Conservation (phyloP, 2,797 vertebrate genomes). For the Eremophila alpestris region DNA sequence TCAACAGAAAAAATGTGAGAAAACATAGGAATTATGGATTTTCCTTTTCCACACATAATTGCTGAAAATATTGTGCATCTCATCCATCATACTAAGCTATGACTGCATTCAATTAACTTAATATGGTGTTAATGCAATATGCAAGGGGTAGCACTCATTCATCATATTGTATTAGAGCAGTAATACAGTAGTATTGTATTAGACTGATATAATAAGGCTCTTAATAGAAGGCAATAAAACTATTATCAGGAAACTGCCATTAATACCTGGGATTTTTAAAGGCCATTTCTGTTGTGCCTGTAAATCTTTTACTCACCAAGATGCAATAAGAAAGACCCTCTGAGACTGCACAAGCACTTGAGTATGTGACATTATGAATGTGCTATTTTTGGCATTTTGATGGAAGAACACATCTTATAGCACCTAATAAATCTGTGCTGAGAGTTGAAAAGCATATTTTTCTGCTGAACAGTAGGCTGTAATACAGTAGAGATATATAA, state of each 20-base stretch:
- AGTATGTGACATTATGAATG: constrained; percentile 17
- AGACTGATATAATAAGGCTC: constrained; percentile 62
- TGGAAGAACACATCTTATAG: not conserved
- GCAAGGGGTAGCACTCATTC: constrained; percentile 51
- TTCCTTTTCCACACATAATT: constrained; percentile 35
- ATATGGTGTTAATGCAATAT: constrained; percentile 65
- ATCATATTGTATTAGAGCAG: constrained; percentile 65
- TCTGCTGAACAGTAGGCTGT: not conserved
- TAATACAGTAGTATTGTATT: constrained; percentile 49
- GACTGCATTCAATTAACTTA: constrained; percentile 49
- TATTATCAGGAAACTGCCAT: constrained; percentile 44
- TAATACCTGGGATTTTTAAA: constrained; percentile 58
- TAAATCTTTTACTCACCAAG: constrained; percentile 37
- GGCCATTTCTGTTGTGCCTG: constrained; percentile 18
- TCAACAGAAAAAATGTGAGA: not conserved
- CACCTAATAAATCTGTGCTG: constrained; percentile 28
- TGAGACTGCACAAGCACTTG: constrained; percentile 10
- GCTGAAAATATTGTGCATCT: constrained; percentile 19
- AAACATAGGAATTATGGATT: not conserved
- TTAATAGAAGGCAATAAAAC: constrained; percentile 47
- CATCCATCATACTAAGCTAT: constrained; percentile 65
- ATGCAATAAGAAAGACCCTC: constrained; percentile 55
- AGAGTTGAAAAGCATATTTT: constrained; percentile 41
- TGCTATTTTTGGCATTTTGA: constrained; percentile 17
- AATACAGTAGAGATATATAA: not conserved